Base-by-base conservation (phyloP, 2,113 vertebrate species). In the Columba janthina region DNA sequence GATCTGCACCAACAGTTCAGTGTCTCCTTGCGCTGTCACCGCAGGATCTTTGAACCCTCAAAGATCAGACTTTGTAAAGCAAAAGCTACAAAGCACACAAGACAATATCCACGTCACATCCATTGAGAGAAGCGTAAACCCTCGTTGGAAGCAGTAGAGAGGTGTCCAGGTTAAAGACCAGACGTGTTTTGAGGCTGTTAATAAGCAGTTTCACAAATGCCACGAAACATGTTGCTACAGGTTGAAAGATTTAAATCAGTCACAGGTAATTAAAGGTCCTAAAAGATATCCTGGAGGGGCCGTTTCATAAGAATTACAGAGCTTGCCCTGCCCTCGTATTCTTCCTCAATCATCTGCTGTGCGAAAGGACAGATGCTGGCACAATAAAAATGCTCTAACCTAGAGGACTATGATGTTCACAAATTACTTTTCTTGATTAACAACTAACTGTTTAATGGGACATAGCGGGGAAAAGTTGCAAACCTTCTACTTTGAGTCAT, bases 161-260 rank as follows among this genome's bases (percentile, higher is more conserved):
- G 7, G 38, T 60, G 89, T 72, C 29, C 40, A 65, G 86, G 15
- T 42, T 42, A 58, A 61, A 57, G 44, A 36, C 5, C 36, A 72
- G 60, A 40, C 9, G 6, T 18, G n/a, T 73, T 81, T 92, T 11
- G 77, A 44, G 53, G 62, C 71, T 91, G 5, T 46, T 77, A 51
- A 62, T 15, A 42, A 2, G 20, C 75, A 6, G 29, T 7, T 7
- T 53, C 60, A 65, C 20, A 65, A 90, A 42, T 51, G 50, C 22
- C 3, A 4, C 26, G 11, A 62, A 92, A 85, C 89, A 17, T 4
- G 44, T 65, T 80, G 77, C 74, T 54, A 44, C 83, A 10, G n/a
- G 87, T 84, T 93, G 38, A 54, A 62, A 83, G 73, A 93, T 74
- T 90, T 48, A 40, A 79, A 94, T 94, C 81, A 20, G 34, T 61